phyloP scores from a whole-genome alignment of 2,797 vertebrate genomes.

The Micrastur ruficollis region DNA sequence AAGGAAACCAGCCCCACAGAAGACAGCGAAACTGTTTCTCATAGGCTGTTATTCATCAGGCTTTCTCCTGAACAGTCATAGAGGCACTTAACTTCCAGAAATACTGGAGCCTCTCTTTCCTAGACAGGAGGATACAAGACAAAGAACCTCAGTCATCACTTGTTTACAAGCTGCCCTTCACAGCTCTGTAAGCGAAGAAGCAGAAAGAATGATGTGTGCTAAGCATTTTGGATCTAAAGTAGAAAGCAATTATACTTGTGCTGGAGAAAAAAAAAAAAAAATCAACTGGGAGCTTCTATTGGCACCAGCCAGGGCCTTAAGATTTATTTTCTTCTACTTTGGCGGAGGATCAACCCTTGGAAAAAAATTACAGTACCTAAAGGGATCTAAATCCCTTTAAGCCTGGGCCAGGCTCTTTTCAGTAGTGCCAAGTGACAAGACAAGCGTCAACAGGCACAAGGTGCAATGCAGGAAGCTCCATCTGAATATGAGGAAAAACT shows the following conservation, averaged over 20 bases:
- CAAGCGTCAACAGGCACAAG: too few species aligned
- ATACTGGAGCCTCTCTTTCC: not conserved
- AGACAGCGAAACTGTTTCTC: not conserved
- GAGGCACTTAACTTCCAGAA: not conserved
- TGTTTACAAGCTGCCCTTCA: not conserved
- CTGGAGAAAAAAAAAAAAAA: not conserved
- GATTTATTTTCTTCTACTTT: not conserved
- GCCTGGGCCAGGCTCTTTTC: too few species aligned
- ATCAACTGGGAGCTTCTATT: not conserved
- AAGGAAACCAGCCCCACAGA: not conserved
- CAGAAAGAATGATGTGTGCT: not conserved
- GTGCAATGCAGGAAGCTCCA: too few species aligned
- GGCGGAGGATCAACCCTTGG: not conserved
- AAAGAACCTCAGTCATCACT: not conserved
- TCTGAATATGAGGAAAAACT: too few species aligned
- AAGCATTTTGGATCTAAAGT: not conserved
- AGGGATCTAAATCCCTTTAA: not conserved
- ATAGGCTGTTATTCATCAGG: not conserved
- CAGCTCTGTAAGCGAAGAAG: not conserved
- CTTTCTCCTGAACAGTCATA: not conserved
- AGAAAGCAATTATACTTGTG: not conserved
- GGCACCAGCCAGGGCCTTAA: not conserved
- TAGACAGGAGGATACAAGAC: not conserved
- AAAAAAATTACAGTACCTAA: not conserved
- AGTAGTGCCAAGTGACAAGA: too few species aligned